A percentile compares a stretch with the other conserved stretches of the same genome.
phyloP scores from a whole-genome alignment of 1,140 invertebrate genomes.

The Phymastichus coffea region DNA sequence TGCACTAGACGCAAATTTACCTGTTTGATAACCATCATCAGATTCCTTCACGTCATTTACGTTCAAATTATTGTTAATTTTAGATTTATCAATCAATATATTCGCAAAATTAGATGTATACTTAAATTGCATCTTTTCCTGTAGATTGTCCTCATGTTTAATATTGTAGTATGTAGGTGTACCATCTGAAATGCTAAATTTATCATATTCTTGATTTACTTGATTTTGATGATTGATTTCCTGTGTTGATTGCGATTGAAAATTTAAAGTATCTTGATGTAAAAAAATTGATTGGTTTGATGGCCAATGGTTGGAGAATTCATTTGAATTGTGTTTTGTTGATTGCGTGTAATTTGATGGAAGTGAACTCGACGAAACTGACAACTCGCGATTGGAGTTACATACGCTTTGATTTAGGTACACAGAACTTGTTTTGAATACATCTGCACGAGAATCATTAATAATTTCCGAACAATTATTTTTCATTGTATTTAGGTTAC shows the following conservation, averaged over 20 bases:
- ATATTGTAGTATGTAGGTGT: conserved; percentile 1
- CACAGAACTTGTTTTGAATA: too few relatives aligned
- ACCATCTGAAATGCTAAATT: background rate
- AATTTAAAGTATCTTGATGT: background rate
- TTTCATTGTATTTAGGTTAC: background rate
- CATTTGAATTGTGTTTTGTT: background rate
- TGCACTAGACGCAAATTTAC: background rate
- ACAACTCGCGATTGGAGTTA: too few relatives aligned
- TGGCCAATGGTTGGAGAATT: background rate
- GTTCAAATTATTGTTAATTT: background rate
- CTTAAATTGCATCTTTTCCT: too few relatives aligned
- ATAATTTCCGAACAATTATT: background rate
- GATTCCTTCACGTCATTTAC: background rate
- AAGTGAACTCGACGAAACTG: too few relatives aligned
- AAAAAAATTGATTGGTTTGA: background rate
- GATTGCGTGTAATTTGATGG: too few relatives aligned
- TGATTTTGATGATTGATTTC: background rate
- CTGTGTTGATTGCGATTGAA: background rate
- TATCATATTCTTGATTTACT: background rate
- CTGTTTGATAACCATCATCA: background rate
- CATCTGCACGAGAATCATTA: background rate
- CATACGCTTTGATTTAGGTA: too few relatives aligned
- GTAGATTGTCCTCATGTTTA: background rate
- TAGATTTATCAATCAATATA: background rate
- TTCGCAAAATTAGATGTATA: background rate